These are phyloP conservation scores for Rhamnusium bicolor DNA, from an alignment of 2,888 invertebrate species.

Conservation along the genomic window DNA sequence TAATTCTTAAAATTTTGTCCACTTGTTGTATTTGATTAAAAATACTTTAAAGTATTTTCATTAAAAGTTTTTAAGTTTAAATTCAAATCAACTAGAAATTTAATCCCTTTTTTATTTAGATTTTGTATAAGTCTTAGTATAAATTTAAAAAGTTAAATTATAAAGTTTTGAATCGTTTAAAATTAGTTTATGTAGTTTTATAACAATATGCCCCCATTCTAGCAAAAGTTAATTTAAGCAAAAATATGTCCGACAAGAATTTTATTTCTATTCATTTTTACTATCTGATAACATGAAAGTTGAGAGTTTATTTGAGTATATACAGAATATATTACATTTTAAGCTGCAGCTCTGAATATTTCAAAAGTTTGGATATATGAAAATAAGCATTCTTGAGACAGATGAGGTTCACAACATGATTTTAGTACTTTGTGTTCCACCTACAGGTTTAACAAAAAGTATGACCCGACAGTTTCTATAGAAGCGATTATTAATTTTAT, in stretches of 20 bases:
- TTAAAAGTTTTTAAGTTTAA: conserved; percentile 40
- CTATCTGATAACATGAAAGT: background rate
- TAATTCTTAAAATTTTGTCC: background rate
- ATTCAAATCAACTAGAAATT: conserved; percentile 35
- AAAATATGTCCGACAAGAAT: conserved; percentile 7
- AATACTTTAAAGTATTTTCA: conserved; percentile 37
- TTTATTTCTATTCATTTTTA: conserved; percentile 22
- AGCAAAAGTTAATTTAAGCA: conserved; percentile 5
- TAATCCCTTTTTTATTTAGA: conserved; percentile 35
- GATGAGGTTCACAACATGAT: no score
- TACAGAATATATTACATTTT: background rate
- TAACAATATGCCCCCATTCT: conserved; percentile 23
- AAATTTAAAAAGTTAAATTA: conserved; percentile 41
- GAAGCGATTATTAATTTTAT: no score
- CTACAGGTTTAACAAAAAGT: no score
- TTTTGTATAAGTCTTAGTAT: conserved; percentile 32
- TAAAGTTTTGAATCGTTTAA: conserved; percentile 28
- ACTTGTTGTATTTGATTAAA: conserved; percentile 5
- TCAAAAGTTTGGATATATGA: background rate
- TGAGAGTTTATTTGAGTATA: background rate
- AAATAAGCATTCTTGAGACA: background rate
- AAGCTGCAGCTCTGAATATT: background rate
- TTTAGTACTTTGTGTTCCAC: no score
- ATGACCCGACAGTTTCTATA: no score
- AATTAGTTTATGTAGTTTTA: conserved; percentile 33